Base-by-base conservation (phyloP, 2,888 invertebrate species). In the Cheilosia vulpina region DNA sequence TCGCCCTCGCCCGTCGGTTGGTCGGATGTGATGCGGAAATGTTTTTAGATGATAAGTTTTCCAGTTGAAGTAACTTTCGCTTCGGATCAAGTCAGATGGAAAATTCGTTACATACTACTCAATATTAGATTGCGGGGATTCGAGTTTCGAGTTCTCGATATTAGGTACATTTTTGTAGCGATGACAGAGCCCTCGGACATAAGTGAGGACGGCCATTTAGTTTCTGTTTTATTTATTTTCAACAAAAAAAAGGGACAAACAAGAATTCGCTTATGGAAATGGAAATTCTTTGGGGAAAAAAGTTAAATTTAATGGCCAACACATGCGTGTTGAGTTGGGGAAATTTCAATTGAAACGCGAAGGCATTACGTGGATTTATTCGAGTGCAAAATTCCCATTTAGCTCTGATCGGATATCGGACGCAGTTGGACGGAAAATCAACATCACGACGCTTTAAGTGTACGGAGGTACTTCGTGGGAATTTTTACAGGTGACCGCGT, bases 11-110 rank as follows among this genome's bases (percentile, higher is more conserved):
- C 21, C 17, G n/a, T 3, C 13, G 15, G 34, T 11, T 38, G 55
- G 31, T 2, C 19, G 21, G 47, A 77, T 52, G 45, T 82, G 82
- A 77, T 82, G 76, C 53, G 77, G 71, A 77, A 82, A 77, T 77
- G 66, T 53, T 66, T 53, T 66, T 41, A 38, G 77, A 53, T 82
- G 53, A 77, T 72, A 82, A 77, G 58, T 77, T 82, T 82, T 77
- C 77, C 82, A 57, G 60, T 77, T 77, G 65, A 19, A 43, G 38
- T 72, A 55, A 24, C 60, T 71, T 47, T 38, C 52, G 17, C 7
- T 53, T 24, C 47, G 17, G 17, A 55, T 45, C 15, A 62, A 77
- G 68, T 69, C 77, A 69, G 17, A 34, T 60, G 77, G 77, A 77
- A 77, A 68, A 68, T 60, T 58, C 58, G 24, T 52, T 66, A 58